phyloP scores from a whole-genome alignment of 2,888 invertebrate genomes.

The Entomobrya proxima region DNA sequence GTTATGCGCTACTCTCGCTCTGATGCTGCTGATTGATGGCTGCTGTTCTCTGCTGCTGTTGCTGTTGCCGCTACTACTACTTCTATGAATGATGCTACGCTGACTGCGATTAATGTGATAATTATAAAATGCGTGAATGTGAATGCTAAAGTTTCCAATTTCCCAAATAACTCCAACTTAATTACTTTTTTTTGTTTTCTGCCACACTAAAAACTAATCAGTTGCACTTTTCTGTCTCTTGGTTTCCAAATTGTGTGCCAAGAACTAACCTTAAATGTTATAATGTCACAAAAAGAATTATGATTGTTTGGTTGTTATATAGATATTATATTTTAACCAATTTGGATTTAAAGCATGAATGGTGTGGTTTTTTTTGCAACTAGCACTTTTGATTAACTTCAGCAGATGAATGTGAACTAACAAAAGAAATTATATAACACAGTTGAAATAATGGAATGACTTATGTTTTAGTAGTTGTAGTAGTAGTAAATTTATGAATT shows the following conservation, averaged over 20 bases:
- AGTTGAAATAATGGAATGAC: constrained; percentile 20
- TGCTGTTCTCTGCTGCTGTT: constrained; percentile 30
- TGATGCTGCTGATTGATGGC: constrained; percentile 33
- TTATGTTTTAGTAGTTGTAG: neutral
- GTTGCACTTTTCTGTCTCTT: constrained; percentile 7
- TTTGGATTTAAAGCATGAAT: constrained; percentile 14
- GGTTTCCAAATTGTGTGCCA: constrained; percentile 21
- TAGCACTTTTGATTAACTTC: neutral
- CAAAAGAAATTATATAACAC: neutral
- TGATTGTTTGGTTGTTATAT: neutral
- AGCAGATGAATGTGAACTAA: constrained; percentile 29
- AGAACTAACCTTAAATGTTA: neutral
- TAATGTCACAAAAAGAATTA: neutral
- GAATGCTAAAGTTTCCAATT: constrained; percentile 14
- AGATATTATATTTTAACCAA: neutral
- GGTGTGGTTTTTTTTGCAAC: constrained; percentile 24
- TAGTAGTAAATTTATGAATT: constrained; percentile 23
- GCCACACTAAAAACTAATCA: neutral
- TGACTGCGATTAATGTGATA: neutral
- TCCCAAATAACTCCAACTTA: neutral
- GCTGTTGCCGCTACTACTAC: constrained; percentile 23
- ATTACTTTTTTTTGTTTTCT: neutral
- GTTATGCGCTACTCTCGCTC: constrained; percentile 13
- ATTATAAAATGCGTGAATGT: constrained; percentile 59
- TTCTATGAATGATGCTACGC: neutral